A percentile compares a stretch with the other conserved stretches of the same genome.
Evolutionary conservation across 2,113 vertebrate genomes (phyloP).

Genomic region (Scopus umbretta): DNA sequence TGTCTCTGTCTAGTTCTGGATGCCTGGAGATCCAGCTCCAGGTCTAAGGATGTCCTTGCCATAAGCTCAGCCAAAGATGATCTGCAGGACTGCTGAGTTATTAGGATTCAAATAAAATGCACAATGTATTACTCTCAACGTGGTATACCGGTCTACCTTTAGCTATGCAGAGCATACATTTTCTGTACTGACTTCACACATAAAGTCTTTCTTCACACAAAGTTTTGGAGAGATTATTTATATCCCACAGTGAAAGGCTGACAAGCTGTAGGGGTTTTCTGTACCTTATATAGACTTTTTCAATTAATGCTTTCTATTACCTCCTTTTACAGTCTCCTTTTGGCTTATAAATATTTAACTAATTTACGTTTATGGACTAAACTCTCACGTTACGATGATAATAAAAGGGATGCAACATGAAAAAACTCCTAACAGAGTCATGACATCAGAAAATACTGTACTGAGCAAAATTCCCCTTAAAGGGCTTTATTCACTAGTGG

Average conservation of each 20-base stretch:
- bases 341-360: background rate
- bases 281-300: background rate
- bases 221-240: background rate
- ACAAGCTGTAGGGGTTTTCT: background rate
- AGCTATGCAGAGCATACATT: background rate
- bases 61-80: slow-evolving; percentile 91
- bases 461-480: background rate
- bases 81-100: slow-evolving; percentile 83
- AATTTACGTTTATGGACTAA: background rate
- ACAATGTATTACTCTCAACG: background rate
- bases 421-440: background rate
- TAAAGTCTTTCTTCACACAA: background rate
- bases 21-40: slow-evolving; percentile 99
- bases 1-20: slow-evolving; percentile 92
- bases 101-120: background rate
- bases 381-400: background rate
- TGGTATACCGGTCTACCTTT: background rate
- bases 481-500: background rate
- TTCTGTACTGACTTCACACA: background rate
- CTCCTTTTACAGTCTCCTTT: background rate
- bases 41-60: slow-evolving; percentile 93
- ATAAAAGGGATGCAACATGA: background rate
- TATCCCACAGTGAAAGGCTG: background rate
- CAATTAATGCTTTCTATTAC: background rate
- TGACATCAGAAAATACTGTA: background rate